phyloP scores from a whole-genome alignment of 2,113 vertebrate genomes.

The Meleagris gallopavo region DNA sequence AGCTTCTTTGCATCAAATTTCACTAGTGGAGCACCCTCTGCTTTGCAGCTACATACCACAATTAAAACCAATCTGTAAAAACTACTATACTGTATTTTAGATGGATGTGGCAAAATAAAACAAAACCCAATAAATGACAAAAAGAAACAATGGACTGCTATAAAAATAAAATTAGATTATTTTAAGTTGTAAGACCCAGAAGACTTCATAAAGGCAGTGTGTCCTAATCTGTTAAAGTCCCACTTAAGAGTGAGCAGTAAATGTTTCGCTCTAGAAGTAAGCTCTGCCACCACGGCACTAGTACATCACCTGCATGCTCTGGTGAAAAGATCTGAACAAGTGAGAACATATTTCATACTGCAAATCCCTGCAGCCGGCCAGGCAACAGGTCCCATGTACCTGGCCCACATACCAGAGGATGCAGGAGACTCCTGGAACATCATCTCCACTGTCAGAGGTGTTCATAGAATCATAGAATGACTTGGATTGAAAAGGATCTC shows the following conservation, averaged over 20 bases:
- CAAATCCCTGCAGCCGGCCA: neutral
- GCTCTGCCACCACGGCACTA: neutral
- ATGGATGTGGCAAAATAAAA: neutral
- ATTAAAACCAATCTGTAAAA: neutral
- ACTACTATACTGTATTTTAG: neutral
- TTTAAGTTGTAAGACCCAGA: neutral
- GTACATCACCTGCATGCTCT: rapidly evolving
- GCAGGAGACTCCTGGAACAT: neutral
- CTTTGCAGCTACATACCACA: neutral
- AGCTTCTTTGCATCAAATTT: neutral
- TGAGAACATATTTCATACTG: neutral
- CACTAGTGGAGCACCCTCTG: neutral
- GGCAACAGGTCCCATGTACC: neutral
- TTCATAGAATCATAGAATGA: neutral
- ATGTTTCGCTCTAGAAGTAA: neutral
- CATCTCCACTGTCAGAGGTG: neutral
- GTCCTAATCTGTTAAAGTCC: neutral
- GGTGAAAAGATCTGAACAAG: neutral
- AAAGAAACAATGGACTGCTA: neutral
- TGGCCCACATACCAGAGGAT: neutral
- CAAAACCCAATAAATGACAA: neutral
- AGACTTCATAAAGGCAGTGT: neutral
- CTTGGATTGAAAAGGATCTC: no score
- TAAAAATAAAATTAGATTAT: neutral
- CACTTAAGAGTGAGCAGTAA: neutral